These are phyloP conservation scores for Dinomys branickii DNA, from an alignment of 2,113 vertebrate genomes.

Conservation along the genomic window DNA sequence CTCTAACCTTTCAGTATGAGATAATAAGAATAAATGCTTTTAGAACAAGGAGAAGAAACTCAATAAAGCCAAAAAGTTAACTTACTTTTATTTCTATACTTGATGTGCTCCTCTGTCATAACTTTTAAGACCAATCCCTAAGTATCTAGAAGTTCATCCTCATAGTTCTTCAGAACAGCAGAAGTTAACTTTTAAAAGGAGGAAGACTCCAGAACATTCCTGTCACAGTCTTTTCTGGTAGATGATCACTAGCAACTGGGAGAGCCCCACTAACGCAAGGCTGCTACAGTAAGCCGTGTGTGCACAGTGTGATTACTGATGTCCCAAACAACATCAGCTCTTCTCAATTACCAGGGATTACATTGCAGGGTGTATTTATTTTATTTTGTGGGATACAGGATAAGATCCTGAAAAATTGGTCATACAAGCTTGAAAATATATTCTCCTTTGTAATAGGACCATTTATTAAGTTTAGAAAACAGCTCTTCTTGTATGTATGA, in stretches of 20 bases:
- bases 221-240: neutral
- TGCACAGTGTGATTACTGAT: neutral
- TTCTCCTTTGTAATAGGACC: conserved; percentile 12
- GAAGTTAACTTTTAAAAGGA: conserved; percentile 46
- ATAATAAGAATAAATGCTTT: neutral
- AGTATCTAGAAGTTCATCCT: neutral
- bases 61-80: conserved; percentile 39
- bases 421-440: neutral
- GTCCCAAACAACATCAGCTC: conserved; percentile 16
- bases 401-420: conserved; percentile 26
- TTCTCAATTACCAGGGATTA: conserved; percentile 24
- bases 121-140: neutral
- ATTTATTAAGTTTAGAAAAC: conserved; percentile 43
- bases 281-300: neutral
- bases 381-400: neutral
- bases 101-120: conserved; percentile 30
- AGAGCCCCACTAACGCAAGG: neutral
- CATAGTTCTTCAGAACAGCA: conserved; percentile 8
- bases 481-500: neutral
- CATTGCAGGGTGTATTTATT: neutral
- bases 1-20: neutral
- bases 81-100: conserved; percentile 38
- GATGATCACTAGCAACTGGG: neutral
- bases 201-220: neutral
- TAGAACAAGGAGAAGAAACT: neutral